Evolutionary conservation across 2,888 invertebrate genomes (phyloP).

Genomic region (Agonopterix arenella): DNA sequence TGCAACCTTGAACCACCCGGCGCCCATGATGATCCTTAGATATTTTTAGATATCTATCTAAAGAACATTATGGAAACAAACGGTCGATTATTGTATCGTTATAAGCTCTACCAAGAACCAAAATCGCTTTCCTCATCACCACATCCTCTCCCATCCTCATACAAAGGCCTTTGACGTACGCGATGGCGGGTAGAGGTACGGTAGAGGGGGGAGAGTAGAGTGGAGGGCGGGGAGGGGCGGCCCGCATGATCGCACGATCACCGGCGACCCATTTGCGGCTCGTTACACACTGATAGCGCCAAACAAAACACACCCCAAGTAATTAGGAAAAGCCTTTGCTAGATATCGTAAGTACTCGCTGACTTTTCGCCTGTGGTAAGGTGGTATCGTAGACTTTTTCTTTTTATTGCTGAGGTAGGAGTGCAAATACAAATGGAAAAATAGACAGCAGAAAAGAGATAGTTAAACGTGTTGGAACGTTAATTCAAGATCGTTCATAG

Average conservation of each 20-base stretch:
- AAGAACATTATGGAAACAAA: no score
- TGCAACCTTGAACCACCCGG: no score
- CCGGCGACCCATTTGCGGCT: slow-evolving; percentile 71
- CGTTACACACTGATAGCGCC: slow-evolving; percentile 74
- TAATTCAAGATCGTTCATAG: no score
- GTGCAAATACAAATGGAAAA: no score
- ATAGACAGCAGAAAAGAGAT: no score
- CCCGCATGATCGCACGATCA: slow-evolving; percentile 74
- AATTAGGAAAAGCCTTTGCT: slow-evolving; percentile 75
- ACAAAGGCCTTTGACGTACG: slow-evolving; percentile 73
- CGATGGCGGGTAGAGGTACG: slow-evolving; percentile 26
- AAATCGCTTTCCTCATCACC: slow-evolving; percentile 30
- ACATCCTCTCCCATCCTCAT: slow-evolving; percentile 29
- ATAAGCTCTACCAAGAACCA: not conserved
- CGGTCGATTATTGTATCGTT: no score
- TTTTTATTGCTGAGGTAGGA: not conserved
- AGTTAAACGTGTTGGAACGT: no score
- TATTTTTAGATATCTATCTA: no score
- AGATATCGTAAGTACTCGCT: slow-evolving; percentile 65
- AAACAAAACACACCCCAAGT: slow-evolving; percentile 75
- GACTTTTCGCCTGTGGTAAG: not conserved
- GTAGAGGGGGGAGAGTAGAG: slow-evolving; percentile 22
- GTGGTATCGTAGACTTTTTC: not conserved
- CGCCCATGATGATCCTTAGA: no score
- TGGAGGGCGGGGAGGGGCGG: slow-evolving; percentile 29